A percentile compares a stretch with the other conserved stretches of the same genome.
Conservation (phyloP, 2,113 vertebrate species). For the Channa argus region DNA sequence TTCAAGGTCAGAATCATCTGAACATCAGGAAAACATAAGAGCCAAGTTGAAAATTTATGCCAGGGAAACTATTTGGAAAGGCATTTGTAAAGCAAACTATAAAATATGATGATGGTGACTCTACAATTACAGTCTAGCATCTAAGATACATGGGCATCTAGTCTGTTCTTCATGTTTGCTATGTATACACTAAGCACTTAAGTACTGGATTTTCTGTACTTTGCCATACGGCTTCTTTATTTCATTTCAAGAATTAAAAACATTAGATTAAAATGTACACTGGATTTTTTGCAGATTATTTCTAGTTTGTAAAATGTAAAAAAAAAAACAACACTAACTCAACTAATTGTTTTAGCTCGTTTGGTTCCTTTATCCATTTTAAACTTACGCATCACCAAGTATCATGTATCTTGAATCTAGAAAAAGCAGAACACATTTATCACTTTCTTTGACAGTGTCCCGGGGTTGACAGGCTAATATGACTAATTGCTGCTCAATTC, state of each 20-base stretch:
- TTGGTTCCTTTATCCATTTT: too few relatives aligned
- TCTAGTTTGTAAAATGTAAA: too few relatives aligned
- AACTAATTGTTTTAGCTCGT: too few relatives aligned
- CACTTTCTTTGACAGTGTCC: neutral
- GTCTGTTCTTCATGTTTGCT: neutral
- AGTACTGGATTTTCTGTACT: too few relatives aligned
- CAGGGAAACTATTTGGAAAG: neutral
- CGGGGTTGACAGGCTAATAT: neutral
- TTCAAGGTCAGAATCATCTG: conserved; percentile 1
- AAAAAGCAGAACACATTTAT: neutral
- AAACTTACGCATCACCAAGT: too few relatives aligned
- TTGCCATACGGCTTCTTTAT: too few relatives aligned
- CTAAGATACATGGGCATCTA: neutral
- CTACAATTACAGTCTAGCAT: neutral
- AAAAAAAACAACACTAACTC: too few relatives aligned
- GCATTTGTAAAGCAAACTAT: neutral
- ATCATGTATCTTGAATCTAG: too few relatives aligned
- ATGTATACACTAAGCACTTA: too few relatives aligned
- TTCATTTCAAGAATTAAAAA: too few relatives aligned
- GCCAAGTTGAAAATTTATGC: neutral
- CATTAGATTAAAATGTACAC: too few relatives aligned
- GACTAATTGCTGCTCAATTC: conserved; percentile 12
- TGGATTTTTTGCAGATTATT: too few relatives aligned
- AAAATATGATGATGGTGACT: neutral
- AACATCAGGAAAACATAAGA: conserved; percentile 8